Evolutionary conservation across 2,797 vertebrate genomes (phyloP), one percentile per base, ranked within the genome.

Genomic region (Macropus fuliginosus): DNA sequence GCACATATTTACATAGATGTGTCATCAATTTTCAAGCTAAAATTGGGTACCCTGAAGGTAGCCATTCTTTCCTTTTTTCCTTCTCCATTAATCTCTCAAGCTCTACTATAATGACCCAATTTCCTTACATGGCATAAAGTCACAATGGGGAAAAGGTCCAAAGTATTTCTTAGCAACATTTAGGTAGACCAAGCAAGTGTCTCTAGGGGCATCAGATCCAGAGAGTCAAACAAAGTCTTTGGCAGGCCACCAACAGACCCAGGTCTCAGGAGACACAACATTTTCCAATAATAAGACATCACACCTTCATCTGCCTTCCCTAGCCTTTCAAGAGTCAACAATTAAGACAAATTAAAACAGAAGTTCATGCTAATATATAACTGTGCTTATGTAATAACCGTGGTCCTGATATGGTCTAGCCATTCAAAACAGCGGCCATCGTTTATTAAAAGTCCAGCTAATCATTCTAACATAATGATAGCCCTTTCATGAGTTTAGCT

Each of bases 1-100:
- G 74, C 74, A 87, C 74, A 87, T 87, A 87, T 87, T 50, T 87
- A 87, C 74, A 87, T 87, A 46, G 74, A 50, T 87, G 74, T 87
- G 8, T 87, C 74, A 87, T 50, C 74, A 46, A 87, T 87, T 87
- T 87, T 87, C 74, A 87, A 87, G 50, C 40, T 87, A 46, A 87
- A 87, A 87, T 87, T 87, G 74, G 74, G 40, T 46, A 87, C 40
- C 74, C 74, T 87, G 40, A 87, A 87, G 40, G 74, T 87, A 50
- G 74, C 74, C 74, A 87, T 87, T 46, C 40, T 87, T 87, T 50
- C n/a, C 74, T 81, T 87, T 46, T 50, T 50, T 27, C 74, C 10
- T 87, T 87, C 40, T 40, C 40, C 50, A 87, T 87, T 87, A 46
- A 87, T 87, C 40, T 11, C 40, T 87, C 40, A 46, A 87, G 74